Evolutionary conservation across 1,140 invertebrate genomes (phyloP).

Genomic region (Centruroides vittatus): DNA sequence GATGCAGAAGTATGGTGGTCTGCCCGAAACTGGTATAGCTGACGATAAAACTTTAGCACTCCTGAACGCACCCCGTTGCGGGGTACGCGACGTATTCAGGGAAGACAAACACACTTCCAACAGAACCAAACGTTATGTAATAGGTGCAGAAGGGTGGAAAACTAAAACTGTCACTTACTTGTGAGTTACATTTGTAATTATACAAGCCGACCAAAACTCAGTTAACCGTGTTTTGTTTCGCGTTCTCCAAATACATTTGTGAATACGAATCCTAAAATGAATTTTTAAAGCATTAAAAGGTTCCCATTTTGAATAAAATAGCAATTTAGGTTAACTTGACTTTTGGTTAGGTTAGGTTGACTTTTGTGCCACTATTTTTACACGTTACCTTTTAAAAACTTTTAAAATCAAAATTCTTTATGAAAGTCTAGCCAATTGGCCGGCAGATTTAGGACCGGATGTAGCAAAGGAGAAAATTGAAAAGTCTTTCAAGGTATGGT

Average conservation of each 20-base stretch:
- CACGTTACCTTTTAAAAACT: too few relatives aligned
- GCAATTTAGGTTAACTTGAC: too few relatives aligned
- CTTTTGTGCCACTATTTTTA: too few relatives aligned
- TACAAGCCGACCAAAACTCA: neutral
- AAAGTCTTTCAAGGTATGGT: slow-evolving; percentile 23
- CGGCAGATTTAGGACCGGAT: slow-evolving; percentile 37
- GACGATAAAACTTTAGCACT: slow-evolving; percentile 57
- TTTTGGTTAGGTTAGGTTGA: too few relatives aligned
- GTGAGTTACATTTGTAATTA: slow-evolving; percentile 38
- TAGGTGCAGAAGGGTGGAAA: slow-evolving; percentile 72
- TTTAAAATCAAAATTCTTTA: too few relatives aligned
- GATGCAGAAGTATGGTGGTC: slow-evolving; percentile 62
- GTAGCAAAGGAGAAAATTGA: slow-evolving; percentile 18
- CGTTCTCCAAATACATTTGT: too few relatives aligned
- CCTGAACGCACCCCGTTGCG: slow-evolving; percentile 63
- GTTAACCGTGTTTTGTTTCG: neutral
- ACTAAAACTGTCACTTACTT: slow-evolving; percentile 80
- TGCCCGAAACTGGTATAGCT: slow-evolving; percentile 65
- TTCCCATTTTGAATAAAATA: too few relatives aligned
- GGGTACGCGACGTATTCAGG: slow-evolving; percentile 51
- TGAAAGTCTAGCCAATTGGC: slow-evolving; percentile 46
- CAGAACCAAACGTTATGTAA: slow-evolving; percentile 52
- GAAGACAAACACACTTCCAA: slow-evolving; percentile 32
- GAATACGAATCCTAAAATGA: too few relatives aligned
- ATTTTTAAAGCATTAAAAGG: too few relatives aligned